These are phyloP conservation scores for Sebastes elongatus DNA, from an alignment of 2,797 vertebrate genomes.

Conservation along the genomic window DNA sequence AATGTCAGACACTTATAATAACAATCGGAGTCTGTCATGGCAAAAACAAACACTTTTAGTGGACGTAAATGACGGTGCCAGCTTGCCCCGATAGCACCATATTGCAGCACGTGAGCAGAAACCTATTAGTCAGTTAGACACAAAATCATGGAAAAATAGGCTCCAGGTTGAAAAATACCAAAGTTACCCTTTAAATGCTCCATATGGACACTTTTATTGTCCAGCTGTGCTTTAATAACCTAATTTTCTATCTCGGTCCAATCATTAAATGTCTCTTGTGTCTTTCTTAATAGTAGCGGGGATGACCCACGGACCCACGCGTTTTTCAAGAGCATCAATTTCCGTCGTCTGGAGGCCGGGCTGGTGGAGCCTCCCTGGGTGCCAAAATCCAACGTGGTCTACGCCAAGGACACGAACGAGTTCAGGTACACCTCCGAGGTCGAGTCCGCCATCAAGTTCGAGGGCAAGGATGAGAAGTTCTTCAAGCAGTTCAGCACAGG, in stretches of 20 bases:
- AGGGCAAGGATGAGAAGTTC: constrained; percentile 86
- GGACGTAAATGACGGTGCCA: no score
- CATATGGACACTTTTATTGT: not conserved
- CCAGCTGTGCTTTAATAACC: not conserved
- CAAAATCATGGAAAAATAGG: no score
- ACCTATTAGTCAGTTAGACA: no score
- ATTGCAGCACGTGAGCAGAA: no score
- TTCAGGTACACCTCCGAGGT: constrained; percentile 86
- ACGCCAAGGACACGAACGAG: constrained; percentile 85
- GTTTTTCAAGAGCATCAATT: constrained; percentile 89
- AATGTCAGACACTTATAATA: no score
- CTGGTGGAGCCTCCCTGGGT: constrained; percentile 87
- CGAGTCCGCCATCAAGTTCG: constrained; percentile 78
- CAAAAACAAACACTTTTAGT: no score
- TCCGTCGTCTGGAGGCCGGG: constrained; percentile 87
- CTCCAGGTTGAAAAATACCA: no score
- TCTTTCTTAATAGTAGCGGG: constrained; percentile 48
- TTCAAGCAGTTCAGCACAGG: constrained; percentile 89
- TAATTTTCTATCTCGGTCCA: not conserved
- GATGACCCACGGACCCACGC: constrained; percentile 87
- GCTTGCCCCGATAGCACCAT: no score
- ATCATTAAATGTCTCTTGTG: not conserved
- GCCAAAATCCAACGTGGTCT: constrained; percentile 88
- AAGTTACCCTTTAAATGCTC: not conserved
- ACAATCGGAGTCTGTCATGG: no score